Evolutionary conservation across 1,140 invertebrate species (phyloP).

Genomic region (Ectropis grisescens): DNA sequence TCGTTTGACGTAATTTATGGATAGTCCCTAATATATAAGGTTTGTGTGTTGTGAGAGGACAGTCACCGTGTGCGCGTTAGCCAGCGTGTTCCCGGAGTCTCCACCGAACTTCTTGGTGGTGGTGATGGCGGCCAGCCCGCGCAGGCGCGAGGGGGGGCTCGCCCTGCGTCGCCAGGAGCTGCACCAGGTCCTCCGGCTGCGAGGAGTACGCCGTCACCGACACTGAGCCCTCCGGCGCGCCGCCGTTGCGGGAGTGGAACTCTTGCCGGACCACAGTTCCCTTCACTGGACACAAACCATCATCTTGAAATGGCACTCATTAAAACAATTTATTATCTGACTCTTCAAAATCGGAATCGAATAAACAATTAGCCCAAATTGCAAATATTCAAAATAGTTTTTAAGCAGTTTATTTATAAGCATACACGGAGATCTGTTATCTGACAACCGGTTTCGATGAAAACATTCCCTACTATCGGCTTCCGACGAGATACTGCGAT

Average conservation of each 20-base stretch:
- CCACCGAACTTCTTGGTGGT: slow-evolving; percentile 66
- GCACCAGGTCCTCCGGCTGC: slow-evolving; percentile 71
- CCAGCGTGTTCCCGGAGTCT: slow-evolving; percentile 38
- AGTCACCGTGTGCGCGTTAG: slow-evolving; percentile 43
- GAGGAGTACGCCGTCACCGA: slow-evolving; percentile 77
- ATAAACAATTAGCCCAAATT: no score
- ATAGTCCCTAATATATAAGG: no score
- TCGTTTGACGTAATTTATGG: not conserved
- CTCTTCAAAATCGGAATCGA: no score
- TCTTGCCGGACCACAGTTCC: slow-evolving; percentile 76
- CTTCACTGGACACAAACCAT: slow-evolving; percentile 72
- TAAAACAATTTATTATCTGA: no score
- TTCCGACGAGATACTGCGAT: no score
- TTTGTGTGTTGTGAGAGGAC: no score
- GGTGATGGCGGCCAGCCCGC: slow-evolving; percentile 51
- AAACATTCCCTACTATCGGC: no score
- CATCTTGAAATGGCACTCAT: no score
- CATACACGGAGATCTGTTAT: no score
- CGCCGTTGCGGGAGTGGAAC: slow-evolving; percentile 76
- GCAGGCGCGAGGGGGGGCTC: slow-evolving; percentile 37
- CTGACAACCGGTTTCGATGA: no score
- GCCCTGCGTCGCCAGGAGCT: slow-evolving; percentile 38
- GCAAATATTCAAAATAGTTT: no score
- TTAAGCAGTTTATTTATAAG: no score
- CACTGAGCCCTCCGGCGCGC: slow-evolving; percentile 75